Base-by-base conservation (phyloP, 2,797 vertebrate species). In the Acomys russatus region DNA sequence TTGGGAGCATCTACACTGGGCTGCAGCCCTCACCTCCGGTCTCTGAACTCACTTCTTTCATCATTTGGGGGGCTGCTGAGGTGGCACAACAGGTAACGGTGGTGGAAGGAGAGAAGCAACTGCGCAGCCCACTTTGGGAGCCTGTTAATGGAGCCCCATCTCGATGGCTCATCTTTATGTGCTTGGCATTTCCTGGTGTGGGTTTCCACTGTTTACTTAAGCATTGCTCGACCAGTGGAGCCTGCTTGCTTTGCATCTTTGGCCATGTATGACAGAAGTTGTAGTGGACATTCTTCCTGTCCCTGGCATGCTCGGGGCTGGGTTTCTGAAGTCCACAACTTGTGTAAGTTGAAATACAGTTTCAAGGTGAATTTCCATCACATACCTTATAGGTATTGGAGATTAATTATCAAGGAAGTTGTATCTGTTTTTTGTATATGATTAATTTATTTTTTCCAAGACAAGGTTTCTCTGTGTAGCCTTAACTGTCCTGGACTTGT, bases 231-330 rank as follows among this genome's bases (percentile, higher is more conserved):
- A 0, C 61, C 12, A 5, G 17, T 33, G 25, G 22, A 28, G 5
- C 89, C 66, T 73, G 73, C 49, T 96, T 89, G 79, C 80, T 77
- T 79, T 94, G 44, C n/a, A 3, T 51, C 74, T 86, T 80, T 59
- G 49, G 44, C 63, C 11, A n/a, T 51, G 63, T 83, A 33, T 77
- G 56, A 77, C 56, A 88, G 2, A 18, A 68, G 73, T 56, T 63
- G 54, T 18, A 66, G 35, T 1, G 8, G 76, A 66, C 22, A 1
- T 78, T 78, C 54, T 88, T 91, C 63, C 2, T 63, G 38, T 77
- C 18, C 70, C 76, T 63, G 35, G 7, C 38, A n/a, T 6, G 3
- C 54, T 68, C 35, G 14, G 23, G 59, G 17, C 44, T 71, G 3
- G 80, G 30, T 76, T 54, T 92, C 38, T 63, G 0, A 68, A 63